Base-by-base conservation (phyloP, 92 coral and sea anemone species). In the Zoanthus solanderi region DNA sequence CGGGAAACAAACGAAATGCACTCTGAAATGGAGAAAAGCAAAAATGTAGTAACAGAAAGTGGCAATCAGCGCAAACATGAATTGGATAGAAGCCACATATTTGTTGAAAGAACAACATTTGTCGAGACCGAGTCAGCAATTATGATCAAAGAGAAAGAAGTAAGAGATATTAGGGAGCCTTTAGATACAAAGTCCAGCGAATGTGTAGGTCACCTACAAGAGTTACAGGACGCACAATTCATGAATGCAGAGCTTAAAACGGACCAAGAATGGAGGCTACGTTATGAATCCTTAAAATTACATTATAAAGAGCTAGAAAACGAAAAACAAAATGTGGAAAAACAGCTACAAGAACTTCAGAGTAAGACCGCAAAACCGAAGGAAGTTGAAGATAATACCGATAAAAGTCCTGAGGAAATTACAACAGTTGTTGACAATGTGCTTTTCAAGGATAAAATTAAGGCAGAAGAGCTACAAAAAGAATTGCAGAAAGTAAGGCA, bases 321-420 rank as follows among this genome's bases (percentile, higher is more conserved):
- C 48, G 98, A 95, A 80, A 95, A 93, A 91, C 89, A 88, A 68
- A 89, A 91, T 78, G 91, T 91, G 52, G 96, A 93, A 74, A 91
- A 54, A 30, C 93, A 93, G 81, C 91, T 95, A 42, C 89, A 92
- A 67, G 84, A 29, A 61, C 88, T 78, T 68, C 86, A 87, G 23
- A 93, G 76, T 61, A 95, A 91, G 54, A 85, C 90, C n/a, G 92
- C 94, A 18, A 95, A 91, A 84, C 65, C 89, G 9, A 92, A 95
- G 80, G 93, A 96, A 72, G 92, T 90, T 77, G 89, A 76, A 57
- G 76, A 85, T 50, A 65, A 77, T 4, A 88, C 69, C 66, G 85
- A 79, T 30, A 76, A 71, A 75, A 17, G 9, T 60, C 7, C 52
- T 58, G 50, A 66, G 23, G 68, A 79, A 30, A 57, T 9, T 18